Conservation (phyloP, 2,888 invertebrate genomes). For the Synanthedon tipuliformis region DNA sequence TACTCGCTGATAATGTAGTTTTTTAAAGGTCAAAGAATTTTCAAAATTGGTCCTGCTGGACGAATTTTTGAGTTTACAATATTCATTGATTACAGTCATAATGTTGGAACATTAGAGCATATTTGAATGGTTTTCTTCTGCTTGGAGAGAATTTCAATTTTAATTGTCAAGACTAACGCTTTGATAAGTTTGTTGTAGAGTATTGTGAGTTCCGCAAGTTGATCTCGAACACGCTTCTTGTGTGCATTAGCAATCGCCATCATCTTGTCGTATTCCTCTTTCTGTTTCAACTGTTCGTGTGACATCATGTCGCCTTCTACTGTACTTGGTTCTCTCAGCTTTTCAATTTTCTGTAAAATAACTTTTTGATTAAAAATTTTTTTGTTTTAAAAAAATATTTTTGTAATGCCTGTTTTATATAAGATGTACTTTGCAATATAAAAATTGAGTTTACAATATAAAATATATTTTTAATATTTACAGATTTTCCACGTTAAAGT, state of each 20-base stretch:
- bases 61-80: no score
- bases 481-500: no score
- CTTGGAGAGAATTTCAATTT: not conserved
- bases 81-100: no score
- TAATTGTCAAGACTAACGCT: slow-evolving; percentile 36
- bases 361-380: not conserved
- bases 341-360: slow-evolving; percentile 24
- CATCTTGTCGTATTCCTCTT: slow-evolving; percentile 74
- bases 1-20: not conserved
- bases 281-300: slow-evolving; percentile 77
- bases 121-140: not conserved
- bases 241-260: slow-evolving; percentile 73
- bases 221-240: slow-evolving; percentile 69
- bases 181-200: slow-evolving; percentile 70
- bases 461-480: no score
- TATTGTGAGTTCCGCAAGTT: slow-evolving; percentile 65
- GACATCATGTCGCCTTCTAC: slow-evolving; percentile 55
- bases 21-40: no score
- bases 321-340: slow-evolving; percentile 41
- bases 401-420: no score
- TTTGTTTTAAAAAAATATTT: not conserved
- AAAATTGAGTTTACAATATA: no score
- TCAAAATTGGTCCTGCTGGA: no score
- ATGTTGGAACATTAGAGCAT: not conserved
- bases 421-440: no score